Evolutionary conservation across 2,113 vertebrate species (phyloP).

Genomic region (Ovis canadensis): DNA sequence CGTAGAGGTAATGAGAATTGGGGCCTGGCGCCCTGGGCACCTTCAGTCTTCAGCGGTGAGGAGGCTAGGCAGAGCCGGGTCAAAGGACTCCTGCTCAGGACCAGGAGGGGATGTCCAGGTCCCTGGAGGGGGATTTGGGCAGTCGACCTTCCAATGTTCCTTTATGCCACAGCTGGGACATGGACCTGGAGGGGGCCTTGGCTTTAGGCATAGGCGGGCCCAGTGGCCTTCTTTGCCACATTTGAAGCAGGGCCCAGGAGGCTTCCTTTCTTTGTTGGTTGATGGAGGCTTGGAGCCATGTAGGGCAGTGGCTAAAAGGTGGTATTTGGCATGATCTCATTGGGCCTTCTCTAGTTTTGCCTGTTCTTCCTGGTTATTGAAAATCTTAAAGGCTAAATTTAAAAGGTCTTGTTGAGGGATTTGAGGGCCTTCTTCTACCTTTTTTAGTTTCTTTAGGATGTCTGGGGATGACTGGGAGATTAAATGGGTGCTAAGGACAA

Average conservation of each 20-base stretch:
- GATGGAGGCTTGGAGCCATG: background rate
- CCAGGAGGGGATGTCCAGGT: background rate
- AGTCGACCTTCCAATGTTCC: background rate
- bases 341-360: background rate
- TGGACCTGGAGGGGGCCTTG: background rate
- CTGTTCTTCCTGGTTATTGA: background rate
- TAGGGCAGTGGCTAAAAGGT: background rate
- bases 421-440: background rate
- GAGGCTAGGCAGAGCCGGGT: background rate
- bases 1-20: rapidly evolving
- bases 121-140: background rate
- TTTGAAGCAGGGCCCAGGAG: background rate
- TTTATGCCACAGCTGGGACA: background rate
- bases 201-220: background rate
- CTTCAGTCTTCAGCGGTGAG: background rate
- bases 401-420: background rate
- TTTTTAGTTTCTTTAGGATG: background rate
- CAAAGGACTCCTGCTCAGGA: background rate
- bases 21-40: background rate
- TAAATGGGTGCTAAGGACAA: background rate
- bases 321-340: background rate
- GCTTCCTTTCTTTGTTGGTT: background rate
- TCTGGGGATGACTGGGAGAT: background rate
- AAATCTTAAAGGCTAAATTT: background rate
- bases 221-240: background rate